A percentile compares a stretch with the other conserved stretches of the same genome.
Evolutionary conservation across 2,888 invertebrate genomes (phyloP).

Genomic region (Congeria kusceri): DNA sequence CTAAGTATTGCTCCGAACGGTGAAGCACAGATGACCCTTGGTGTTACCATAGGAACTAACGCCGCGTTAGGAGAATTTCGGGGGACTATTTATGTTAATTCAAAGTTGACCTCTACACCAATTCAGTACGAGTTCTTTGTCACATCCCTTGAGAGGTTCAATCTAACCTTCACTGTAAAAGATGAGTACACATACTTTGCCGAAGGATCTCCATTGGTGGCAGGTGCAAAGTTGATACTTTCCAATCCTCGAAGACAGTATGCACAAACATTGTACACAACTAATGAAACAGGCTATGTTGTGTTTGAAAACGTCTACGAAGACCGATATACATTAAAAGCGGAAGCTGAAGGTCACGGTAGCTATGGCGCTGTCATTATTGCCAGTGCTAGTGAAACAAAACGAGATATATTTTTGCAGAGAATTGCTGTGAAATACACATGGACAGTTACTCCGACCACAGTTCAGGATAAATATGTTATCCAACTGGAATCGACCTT

Average conservation of each 20-base stretch:
- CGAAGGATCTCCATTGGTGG: constrained; percentile 64
- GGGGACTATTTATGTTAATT: constrained; percentile 54
- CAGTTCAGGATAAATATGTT: constrained; percentile 68
- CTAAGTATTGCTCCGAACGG: neutral
- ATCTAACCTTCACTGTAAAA: constrained; percentile 66
- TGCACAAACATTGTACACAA: constrained; percentile 25
- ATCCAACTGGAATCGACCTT: constrained; percentile 72
- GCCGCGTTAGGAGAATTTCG: constrained; percentile 56
- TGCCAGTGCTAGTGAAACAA: constrained; percentile 23
- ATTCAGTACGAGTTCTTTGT: constrained; percentile 58
- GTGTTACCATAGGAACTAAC: neutral
- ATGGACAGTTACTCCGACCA: constrained; percentile 69
- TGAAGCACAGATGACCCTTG: neutral
- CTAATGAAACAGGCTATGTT: constrained; percentile 57
- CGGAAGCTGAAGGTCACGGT: constrained; percentile 52
- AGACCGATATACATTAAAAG: constrained; percentile 61
- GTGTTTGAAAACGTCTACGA: constrained; percentile 62
- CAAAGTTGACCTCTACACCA: constrained; percentile 36
- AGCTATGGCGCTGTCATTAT: constrained; percentile 51
- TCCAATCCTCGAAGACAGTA: constrained; percentile 51
- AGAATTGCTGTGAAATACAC: constrained; percentile 66
- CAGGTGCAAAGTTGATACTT: constrained; percentile 62
- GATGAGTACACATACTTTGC: constrained; percentile 77
- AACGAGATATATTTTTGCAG: constrained; percentile 59
- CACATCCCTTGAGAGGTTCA: constrained; percentile 47